Conservation (phyloP, 1,140 invertebrate genomes). For the Bilobella aurantiaca region DNA sequence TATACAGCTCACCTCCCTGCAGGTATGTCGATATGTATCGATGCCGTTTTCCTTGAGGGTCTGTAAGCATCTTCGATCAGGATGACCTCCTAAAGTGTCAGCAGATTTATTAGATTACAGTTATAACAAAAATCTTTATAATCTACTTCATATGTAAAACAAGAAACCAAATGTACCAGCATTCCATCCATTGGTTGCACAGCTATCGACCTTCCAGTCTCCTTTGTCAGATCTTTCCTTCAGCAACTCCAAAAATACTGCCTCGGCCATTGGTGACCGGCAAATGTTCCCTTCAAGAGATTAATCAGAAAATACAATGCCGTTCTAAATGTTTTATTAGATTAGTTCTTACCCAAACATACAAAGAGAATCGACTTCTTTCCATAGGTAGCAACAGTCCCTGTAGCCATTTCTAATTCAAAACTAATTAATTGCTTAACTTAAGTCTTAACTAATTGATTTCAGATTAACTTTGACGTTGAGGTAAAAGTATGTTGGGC, state of each 20-base stretch:
- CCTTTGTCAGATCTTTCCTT: slow-evolving; percentile 50
- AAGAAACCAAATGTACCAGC: too few species aligned
- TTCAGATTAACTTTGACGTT: too few species aligned
- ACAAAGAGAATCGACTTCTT: slow-evolving; percentile 22
- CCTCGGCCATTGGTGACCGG: slow-evolving; percentile 88
- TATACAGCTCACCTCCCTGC: slow-evolving; percentile 52
- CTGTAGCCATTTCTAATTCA: too few species aligned
- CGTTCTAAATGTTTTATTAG: background rate
- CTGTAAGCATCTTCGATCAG: slow-evolving; percentile 62
- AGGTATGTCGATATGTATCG: slow-evolving; percentile 57
- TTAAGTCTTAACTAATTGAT: too few species aligned
- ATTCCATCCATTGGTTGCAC: slow-evolving; percentile 74
- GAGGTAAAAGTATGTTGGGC: too few species aligned
- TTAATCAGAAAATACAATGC: background rate
- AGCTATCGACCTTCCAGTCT: slow-evolving; percentile 77
- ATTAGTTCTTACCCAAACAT: slow-evolving; percentile 22
- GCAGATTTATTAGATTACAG: background rate
- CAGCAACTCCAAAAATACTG: slow-evolving; percentile 65
- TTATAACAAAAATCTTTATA: background rate
- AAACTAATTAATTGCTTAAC: too few species aligned
- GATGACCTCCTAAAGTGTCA: slow-evolving; percentile 51
- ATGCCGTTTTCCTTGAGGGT: slow-evolving; percentile 61
- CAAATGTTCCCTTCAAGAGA: slow-evolving; percentile 70
- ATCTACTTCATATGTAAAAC: too few species aligned
- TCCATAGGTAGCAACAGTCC: too few species aligned